A percentile compares a stretch with the other conserved stretches of the same genome.
These are phyloP conservation scores for Tympanoctomys barrerae DNA, from an alignment of 2,797 vertebrate genomes.

Conservation along the genomic window DNA sequence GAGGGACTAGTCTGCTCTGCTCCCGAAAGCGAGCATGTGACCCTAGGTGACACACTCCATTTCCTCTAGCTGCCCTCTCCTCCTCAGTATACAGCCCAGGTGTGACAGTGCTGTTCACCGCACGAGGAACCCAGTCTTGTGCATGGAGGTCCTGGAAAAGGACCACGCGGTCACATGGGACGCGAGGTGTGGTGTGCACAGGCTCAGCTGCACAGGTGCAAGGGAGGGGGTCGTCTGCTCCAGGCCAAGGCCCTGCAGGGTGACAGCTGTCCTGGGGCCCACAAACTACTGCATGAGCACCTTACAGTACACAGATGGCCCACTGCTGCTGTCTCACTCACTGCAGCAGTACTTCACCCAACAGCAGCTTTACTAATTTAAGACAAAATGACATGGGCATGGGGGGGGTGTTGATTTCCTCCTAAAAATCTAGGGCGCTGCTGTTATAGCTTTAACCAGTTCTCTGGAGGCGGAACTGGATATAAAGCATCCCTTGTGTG, in stretches of 20 bases:
- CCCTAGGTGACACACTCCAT: not conserved
- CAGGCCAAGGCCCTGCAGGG: not conserved
- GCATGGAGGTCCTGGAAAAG: not conserved
- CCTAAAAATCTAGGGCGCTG: not conserved
- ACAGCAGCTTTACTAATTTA: not conserved
- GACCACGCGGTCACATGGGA: not conserved
- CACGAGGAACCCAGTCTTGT: not conserved
- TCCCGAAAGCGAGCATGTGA: not conserved
- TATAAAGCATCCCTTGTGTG: not conserved
- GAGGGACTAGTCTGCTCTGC: not conserved
- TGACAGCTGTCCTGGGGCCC: not conserved
- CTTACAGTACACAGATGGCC: not conserved
- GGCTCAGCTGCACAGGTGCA: not conserved
- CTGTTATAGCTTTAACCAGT: not conserved
- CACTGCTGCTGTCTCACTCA: not conserved
- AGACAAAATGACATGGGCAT: not conserved
- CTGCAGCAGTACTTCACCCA: not conserved
- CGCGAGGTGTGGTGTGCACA: not conserved
- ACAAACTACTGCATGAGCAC: not conserved
- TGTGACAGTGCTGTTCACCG: not conserved
- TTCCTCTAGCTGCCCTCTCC: not conserved
- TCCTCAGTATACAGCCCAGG: not conserved
- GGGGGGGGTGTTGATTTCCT: not conserved
- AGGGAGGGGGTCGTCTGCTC: not conserved
- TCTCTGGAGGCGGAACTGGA: not conserved